Percentiles rank a stretch among this genome's conserved stretches.
These are phyloP conservation scores for Dicroscelio sp. DNA, from an alignment of 2,888 invertebrate genomes.

Conservation along the genomic window DNA sequence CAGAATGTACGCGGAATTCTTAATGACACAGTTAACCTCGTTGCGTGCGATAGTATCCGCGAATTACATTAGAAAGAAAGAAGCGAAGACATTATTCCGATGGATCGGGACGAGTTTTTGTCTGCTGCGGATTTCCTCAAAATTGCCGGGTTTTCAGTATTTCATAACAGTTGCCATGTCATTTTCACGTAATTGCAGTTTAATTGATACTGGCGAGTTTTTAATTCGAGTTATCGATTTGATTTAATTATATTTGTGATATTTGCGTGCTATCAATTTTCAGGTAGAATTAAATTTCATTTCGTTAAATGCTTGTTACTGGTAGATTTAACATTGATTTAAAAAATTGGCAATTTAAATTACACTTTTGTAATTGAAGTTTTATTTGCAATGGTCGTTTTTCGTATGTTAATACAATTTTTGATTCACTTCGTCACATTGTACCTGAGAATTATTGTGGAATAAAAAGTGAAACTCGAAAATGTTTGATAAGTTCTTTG, in stretches of 20 bases:
- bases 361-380: no score
- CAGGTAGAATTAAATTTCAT: no score
- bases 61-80: conserved; percentile 25
- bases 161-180: conserved; percentile 25
- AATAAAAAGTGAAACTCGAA: background rate
- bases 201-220: no score
- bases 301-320: no score
- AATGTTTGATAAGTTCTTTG: background rate
- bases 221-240: no score
- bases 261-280: no score
- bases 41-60: conserved; percentile 52
- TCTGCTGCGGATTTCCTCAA: conserved; percentile 44
- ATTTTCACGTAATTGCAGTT: conserved; percentile 9
- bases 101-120: conserved; percentile 33
- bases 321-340: no score
- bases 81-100: conserved; percentile 28
- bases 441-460: no score
- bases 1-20: conserved; percentile 47
- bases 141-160: conserved; percentile 16
- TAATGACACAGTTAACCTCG: conserved; percentile 30
- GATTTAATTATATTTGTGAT: background rate
- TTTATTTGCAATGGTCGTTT: no score
- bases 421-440: no score
- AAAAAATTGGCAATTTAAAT: no score
- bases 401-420: no score